Base-by-base conservation (phyloP, 2,888 invertebrate genomes). In the Aspidiotus destructor region DNA sequence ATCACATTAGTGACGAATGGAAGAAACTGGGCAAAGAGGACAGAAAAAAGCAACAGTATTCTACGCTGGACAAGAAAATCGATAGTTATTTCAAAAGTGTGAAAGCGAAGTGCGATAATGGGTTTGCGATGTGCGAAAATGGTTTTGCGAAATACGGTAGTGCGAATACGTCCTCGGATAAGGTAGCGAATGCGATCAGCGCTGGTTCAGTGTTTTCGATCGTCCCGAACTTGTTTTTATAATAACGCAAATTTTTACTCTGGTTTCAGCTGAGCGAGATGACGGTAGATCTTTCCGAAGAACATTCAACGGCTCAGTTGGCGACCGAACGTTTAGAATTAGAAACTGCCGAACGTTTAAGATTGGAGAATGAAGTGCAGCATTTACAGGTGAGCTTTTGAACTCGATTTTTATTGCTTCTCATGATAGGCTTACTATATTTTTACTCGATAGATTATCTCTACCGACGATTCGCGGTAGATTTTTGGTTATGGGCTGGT, bases 1-100 rank as follows among this genome's bases (percentile, higher is more conserved):
- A 92, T 78, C 92, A 92, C 77, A 85, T 92, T 0, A 89, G 89
- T 84, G 89, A 92, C 74, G 90, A 92, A 75, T 92, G 92, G 92
- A 81, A 84, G 69, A 81, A 74, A 53, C 42, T 69, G 44, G 68
- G 69, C 16, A 58, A 58, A 57, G 64, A 64, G 9, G 60, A 69
- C 11, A 63, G 60, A 53, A 44, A 41, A 41, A 69, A 69, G 41
- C 62, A 62, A 41, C 28, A 28, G 28, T 54, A 54, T n/a, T 48
- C 8, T 41, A 41, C 55, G 3, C 17, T 58, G 8, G 65, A 44
- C 17, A 58, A 57, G 41, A 68, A 68, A 61, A 60, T 68, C 41
- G 61, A 62, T 41, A 41, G 55, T n/a, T 68, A 61, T 55, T 60
- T 68, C 28, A 41, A 54, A 42, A 41, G 44, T 17, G 53, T 58